These are phyloP conservation scores for Cheilosia scutellata DNA, from an alignment of 2,888 invertebrate genomes.

Conservation along the genomic window DNA sequence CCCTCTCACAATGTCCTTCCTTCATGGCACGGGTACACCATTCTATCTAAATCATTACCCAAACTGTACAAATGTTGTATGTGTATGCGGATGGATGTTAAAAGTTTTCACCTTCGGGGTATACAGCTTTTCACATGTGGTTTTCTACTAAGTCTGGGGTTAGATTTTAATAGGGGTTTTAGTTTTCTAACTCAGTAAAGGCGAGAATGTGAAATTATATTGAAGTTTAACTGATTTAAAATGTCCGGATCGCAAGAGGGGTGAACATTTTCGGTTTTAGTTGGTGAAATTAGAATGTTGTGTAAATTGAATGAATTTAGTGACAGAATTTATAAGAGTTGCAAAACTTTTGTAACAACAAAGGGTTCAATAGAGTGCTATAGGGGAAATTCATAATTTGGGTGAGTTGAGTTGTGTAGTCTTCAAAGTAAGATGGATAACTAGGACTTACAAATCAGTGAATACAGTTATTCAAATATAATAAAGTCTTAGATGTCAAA, in stretches of 20 bases:
- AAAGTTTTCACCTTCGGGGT: constrained; percentile 60
- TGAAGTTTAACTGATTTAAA: constrained; percentile 60
- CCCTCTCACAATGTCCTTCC: not conserved
- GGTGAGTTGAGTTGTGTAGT: too few species aligned
- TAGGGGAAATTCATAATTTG: too few species aligned
- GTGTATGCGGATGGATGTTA: constrained; percentile 44
- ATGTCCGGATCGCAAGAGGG: not conserved
- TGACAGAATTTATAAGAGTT: not conserved
- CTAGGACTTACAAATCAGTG: too few species aligned
- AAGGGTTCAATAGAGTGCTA: too few species aligned
- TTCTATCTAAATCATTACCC: constrained; percentile 32
- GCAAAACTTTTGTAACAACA: too few species aligned
- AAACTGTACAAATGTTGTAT: not conserved
- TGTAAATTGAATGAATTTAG: constrained; percentile 48
- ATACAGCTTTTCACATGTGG: constrained; percentile 42
- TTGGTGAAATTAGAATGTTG: constrained; percentile 39
- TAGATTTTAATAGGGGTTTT: constrained; percentile 31
- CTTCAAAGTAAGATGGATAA: too few species aligned
- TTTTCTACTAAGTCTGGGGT: constrained; percentile 20
- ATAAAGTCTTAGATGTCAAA: too few species aligned
- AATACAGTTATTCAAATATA: too few species aligned
- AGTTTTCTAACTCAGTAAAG: constrained; percentile 39
- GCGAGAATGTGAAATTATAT: constrained; percentile 45
- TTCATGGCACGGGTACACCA: not conserved
- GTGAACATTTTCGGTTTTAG: constrained; percentile 1